Percentiles rank a stretch among this genome's conserved stretches.
phyloP scores from a whole-genome alignment of 2,888 invertebrate species.

The Macrostomum cliftonense region DNA sequence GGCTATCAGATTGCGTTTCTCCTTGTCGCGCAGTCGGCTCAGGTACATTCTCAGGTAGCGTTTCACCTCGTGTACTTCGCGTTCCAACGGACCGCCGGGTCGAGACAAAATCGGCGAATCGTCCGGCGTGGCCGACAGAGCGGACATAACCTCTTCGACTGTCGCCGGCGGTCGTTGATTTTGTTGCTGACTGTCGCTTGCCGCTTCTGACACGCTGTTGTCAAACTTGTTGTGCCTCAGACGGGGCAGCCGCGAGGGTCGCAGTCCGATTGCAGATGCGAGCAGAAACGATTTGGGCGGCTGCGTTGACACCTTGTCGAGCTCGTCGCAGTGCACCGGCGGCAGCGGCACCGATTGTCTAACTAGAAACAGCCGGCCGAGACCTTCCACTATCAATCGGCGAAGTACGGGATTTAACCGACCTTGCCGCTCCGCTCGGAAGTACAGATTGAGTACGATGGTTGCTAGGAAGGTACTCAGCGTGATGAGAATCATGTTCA shows the following conservation, averaged over 20 bases:
- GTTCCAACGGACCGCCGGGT: conserved; percentile 2
- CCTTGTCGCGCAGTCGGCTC: conserved; percentile 7
- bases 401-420: not conserved
- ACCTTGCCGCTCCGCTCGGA: conserved; percentile 9
- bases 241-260: too few species aligned
- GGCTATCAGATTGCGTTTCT: conserved; percentile 7
- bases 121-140: not conserved
- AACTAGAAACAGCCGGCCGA: conserved; percentile 6
- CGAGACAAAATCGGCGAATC: conserved; percentile 2
- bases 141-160: not conserved
- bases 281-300: too few species aligned
- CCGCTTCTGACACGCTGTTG: too few species aligned
- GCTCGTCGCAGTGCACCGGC: too few species aligned
- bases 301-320: too few species aligned
- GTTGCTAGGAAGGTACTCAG: conserved; percentile 11
- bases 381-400: conserved; percentile 2
- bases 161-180: too few species aligned
- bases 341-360: conserved; percentile 7
- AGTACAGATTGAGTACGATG: conserved; percentile 11
- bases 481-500: conserved; percentile 12
- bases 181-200: too few species aligned
- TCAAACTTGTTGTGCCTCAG: too few species aligned
- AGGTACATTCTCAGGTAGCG: conserved; percentile 8
- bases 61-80: conserved; percentile 7
- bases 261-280: too few species aligned